Base-by-base conservation (phyloP, 2,888 invertebrate genomes). In the Aethes cnicana region DNA sequence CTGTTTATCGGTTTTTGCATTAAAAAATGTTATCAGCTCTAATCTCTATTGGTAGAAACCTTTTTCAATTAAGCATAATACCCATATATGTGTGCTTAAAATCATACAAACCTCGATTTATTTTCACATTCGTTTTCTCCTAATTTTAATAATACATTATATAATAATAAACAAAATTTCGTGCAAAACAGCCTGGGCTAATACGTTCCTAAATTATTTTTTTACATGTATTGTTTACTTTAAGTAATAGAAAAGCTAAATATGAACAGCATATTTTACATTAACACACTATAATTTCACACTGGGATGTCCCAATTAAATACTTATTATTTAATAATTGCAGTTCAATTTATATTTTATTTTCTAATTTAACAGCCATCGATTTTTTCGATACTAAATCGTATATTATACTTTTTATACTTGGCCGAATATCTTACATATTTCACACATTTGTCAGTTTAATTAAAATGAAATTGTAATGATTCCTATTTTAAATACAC, bases 201-300 rank as follows among this genome's bases (percentile, higher is more conserved):
- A 26, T 37, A 39, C 11, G 33, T 41, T 42, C 35, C 32, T 26
- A 35, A 35, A 32, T n/a, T n/a, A 41, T 17, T 35, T 37, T 21
- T 21, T 30, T 32, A 28, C 21, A 23, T 28, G n/a, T n/a, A n/a
- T n/a, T n/a, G n/a, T n/a, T 32, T 44, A 28, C 12, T 25, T 35
- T 23, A 36, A 11, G n/a, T 16, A 9, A 23, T 56, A 58, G 44
- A 58, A 58, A 56, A 53, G 37, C 58, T 59, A 58, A n/a, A 23
- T 25, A 18, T 39, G 5, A 25, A 39, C 39, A 39, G 39, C 37
- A 37, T 8, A 11, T 37, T 37, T 37, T 23, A 37, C 36, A 32
- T 17, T n/a, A n/a, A n/a, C n/a, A 32, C 17, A 32, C 32, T 32
- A 32, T 32, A n/a, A 28, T 28, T 12, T 14, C 16, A 32, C 12